Evolutionary conservation across 2,113 vertebrate species (phyloP).

Genomic region (Albula goreensis): DNA sequence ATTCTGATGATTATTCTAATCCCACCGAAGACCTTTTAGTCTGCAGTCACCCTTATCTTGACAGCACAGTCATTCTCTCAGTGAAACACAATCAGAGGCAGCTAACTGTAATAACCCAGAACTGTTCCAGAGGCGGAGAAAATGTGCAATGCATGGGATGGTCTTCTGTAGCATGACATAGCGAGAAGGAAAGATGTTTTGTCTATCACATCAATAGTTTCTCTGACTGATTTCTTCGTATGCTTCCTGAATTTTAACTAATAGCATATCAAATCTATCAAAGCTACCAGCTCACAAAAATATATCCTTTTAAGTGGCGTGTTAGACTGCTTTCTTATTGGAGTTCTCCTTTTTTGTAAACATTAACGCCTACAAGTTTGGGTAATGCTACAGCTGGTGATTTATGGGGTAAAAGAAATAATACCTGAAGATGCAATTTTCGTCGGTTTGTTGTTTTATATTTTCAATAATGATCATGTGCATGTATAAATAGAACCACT

Average conservation of each 20-base stretch:
- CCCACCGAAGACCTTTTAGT: neutral
- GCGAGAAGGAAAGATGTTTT: neutral
- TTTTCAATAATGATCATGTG: too few species aligned
- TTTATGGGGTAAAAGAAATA: neutral
- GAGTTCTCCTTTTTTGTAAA: neutral
- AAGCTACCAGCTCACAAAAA: too few species aligned
- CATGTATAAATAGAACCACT: too few species aligned
- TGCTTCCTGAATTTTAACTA: too few species aligned
- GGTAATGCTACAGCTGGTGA: neutral
- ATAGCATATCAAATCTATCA: too few species aligned
- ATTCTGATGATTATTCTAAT: constrained; percentile 2
- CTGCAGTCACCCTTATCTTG: neutral
- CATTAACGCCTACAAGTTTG: neutral
- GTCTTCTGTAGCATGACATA: neutral
- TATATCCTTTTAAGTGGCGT: too few species aligned
- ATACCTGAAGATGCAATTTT: neutral
- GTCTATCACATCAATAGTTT: too few species aligned
- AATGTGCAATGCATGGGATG: neutral
- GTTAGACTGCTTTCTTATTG: neutral
- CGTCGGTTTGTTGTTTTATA: too few species aligned
- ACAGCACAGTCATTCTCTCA: neutral
- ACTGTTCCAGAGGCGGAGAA: neutral
- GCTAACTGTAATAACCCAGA: neutral
- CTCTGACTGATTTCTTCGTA: too few species aligned
- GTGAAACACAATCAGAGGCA: neutral